Evolutionary conservation across 2,797 vertebrate genomes (phyloP).

Genomic region (Anisognathus igniventris): DNA sequence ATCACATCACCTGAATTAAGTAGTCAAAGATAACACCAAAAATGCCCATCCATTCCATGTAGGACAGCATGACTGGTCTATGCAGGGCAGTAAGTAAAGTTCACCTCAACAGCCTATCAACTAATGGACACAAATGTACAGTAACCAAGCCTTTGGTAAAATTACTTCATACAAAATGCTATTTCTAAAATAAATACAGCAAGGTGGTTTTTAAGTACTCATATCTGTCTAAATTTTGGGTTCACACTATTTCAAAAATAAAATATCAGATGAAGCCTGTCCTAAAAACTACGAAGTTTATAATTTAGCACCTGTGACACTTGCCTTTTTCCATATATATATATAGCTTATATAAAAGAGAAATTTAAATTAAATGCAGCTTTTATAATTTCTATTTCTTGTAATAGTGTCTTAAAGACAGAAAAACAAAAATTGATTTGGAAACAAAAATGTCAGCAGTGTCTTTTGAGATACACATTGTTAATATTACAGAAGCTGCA

Average conservation of each 20-base stretch:
- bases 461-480: not conserved
- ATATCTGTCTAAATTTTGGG: not conserved
- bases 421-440: not conserved
- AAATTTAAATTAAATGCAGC: not conserved
- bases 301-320: not conserved
- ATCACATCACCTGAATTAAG: not conserved
- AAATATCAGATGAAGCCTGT: not conserved
- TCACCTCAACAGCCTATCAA: not conserved
- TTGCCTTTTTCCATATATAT: not conserved
- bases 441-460: not conserved
- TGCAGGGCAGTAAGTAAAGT: not conserved
- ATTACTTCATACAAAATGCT: not conserved
- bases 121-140: not conserved
- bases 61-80: not conserved
- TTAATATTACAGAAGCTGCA: not conserved
- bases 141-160: not conserved
- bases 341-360: not conserved
- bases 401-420: not conserved
- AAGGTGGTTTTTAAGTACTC: not conserved
- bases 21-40: not conserved
- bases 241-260: not conserved
- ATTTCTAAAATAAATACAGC: constrained; percentile 47
- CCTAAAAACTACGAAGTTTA: not conserved
- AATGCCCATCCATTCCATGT: accelerated
- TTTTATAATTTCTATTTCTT: not conserved